These are phyloP conservation scores for Phragmatobia fuliginosa DNA, from an alignment of 2,888 invertebrate species.

Conservation along the genomic window DNA sequence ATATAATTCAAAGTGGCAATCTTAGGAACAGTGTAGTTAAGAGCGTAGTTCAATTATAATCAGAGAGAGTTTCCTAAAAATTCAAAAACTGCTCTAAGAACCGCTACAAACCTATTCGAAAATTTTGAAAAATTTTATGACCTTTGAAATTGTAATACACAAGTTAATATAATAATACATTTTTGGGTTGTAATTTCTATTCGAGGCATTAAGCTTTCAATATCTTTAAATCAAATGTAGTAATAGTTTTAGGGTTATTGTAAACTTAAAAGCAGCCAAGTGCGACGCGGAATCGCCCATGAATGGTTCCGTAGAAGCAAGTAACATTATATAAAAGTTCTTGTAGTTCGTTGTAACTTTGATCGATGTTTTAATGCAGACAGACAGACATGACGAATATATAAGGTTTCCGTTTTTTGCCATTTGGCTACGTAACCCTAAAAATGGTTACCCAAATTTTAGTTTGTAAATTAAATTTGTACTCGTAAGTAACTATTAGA, in stretches of 20 bases:
- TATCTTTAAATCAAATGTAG: not conserved
- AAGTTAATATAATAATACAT: not conserved
- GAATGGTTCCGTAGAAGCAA: no score
- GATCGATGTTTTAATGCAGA: no score
- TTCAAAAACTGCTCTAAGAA: conserved; percentile 3
- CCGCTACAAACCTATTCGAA: conserved; percentile 8
- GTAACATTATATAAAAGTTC: no score
- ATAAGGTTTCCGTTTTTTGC: no score
- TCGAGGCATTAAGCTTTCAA: not conserved
- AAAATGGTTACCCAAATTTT: no score
- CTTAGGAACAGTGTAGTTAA: not conserved
- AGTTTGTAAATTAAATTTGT: no score
- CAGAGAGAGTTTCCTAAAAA: not conserved
- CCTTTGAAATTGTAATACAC: conserved; percentile 1
- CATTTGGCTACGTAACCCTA: no score
- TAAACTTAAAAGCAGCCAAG: no score
- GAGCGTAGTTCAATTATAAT: not conserved
- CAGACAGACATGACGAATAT: no score
- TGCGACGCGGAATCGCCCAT: no score
- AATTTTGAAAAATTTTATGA: not conserved
- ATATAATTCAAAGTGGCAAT: not conserved
- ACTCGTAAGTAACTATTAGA: no score
- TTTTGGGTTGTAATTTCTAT: not conserved
- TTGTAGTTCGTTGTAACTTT: no score
- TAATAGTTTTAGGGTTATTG: not conserved